Evolutionary conservation across 1,140 invertebrate species (phyloP), one percentile per base, ranked within the genome.

Genomic region (Papilio glaucus): DNA sequence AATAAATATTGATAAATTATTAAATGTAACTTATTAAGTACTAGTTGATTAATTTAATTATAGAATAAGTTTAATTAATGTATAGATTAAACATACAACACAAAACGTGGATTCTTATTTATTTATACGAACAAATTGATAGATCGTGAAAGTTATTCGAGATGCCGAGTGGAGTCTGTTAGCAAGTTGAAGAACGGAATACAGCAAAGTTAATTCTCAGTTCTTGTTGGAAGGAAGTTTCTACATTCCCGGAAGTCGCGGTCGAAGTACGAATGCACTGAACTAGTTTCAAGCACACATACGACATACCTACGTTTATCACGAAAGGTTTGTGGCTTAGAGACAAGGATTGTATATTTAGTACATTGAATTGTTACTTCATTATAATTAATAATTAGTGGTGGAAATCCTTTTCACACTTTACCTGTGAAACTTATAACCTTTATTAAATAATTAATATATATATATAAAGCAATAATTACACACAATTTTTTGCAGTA

Each of bases 1-100:
- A 33, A 10, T 63, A 7, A 63, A 24, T 26, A 18, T 33, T 33
- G 29, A 33, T 33, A 33, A 33, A 33, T 33, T 33, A 33, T 33
- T 33, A 3, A 33, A 33, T 3, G 29, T 33, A 15, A 39, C 60
- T 18, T 70, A 60, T 92, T 86, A 74, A 33, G 29, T 33, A 33
- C 2, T 33, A 33, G 2, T 33, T 33, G 29, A 33, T 3, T 33
- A 33, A 33, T 33, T 33, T 33, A 33, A 33, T 33, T 33, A 3
- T 33, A 2, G 29, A 33, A 33, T 33, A 33, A 33, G 6, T 33
- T 33, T n/a, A n/a, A n/a, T n/a, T n/a, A n/a, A n/a, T n/a, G n/a
- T n/a, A n/a, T n/a, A n/a, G n/a, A 33, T 33, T 3, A 33, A 6
- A 33, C 29, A 33, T 33, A 33, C 2, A 33, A 33, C 6, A 3